Conservation (phyloP, 2,888 invertebrate species). For the Spilarctia lutea region DNA sequence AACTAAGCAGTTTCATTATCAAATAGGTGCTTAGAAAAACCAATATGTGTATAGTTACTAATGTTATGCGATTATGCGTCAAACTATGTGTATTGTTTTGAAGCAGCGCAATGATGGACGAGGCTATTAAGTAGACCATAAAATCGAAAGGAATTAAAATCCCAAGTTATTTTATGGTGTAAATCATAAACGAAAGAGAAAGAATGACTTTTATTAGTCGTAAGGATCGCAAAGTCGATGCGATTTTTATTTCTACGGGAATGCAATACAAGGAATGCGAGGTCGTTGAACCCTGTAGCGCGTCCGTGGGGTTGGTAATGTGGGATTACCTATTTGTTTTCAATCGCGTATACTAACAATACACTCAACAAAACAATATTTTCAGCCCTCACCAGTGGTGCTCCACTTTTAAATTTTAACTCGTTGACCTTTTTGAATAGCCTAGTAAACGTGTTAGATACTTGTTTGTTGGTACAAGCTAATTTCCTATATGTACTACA, state of each 20-base stretch:
- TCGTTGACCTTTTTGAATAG: constrained; percentile 28
- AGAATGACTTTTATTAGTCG: constrained; percentile 52
- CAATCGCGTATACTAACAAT: constrained; percentile 53
- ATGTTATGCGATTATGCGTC: background rate
- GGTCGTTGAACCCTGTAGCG: constrained; percentile 68
- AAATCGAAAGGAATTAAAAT: constrained; percentile 58
- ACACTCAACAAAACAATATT: constrained; percentile 50
- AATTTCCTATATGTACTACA: background rate
- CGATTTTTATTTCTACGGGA: constrained; percentile 65
- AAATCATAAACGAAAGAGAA: constrained; percentile 51
- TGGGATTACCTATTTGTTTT: constrained; percentile 62
- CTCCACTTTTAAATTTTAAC: constrained; percentile 30
- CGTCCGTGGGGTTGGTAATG: constrained; percentile 64
- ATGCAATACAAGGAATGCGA: constrained; percentile 68
- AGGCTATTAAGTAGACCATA: constrained; percentile 23
- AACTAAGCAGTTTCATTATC: background rate
- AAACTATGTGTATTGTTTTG: constrained; percentile 8
- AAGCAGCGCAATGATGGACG: constrained; percentile 25
- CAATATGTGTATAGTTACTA: background rate
- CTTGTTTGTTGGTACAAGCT: background rate
- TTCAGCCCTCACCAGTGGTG: constrained; percentile 45
- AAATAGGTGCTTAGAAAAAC: background rate
- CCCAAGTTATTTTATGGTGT: constrained; percentile 40
- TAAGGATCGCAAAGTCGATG: constrained; percentile 48
- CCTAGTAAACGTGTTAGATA: background rate